A percentile compares a stretch with the other conserved stretches of the same genome.
Evolutionary conservation across 1,140 invertebrate genomes (phyloP).

Genomic region (Gonatopus flavifemur): DNA sequence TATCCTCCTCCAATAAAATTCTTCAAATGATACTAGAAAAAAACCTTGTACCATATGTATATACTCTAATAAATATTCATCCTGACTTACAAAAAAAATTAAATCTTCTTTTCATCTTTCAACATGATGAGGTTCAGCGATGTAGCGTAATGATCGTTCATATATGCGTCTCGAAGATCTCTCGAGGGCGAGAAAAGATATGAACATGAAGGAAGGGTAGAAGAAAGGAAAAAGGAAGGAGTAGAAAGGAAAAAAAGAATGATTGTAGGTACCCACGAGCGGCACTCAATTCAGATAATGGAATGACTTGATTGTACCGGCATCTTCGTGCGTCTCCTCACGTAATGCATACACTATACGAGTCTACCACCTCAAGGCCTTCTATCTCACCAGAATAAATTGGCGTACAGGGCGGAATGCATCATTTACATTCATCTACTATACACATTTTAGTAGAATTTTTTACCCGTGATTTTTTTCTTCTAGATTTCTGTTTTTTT

Average conservation of each 20-base stretch:
- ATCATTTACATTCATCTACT: conserved; percentile 20
- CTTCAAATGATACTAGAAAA: no score
- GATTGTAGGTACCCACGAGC: conserved; percentile 42
- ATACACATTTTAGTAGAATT: no score
- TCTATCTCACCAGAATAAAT: conserved; percentile 31
- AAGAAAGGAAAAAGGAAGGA: conserved; percentile 10
- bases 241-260: conserved; percentile 19
- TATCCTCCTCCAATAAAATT: no score
- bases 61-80: no score
- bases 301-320: conserved; percentile 52
- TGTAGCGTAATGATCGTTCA: conserved; percentile 16
- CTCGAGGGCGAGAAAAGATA: conserved; percentile 34
- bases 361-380: conserved; percentile 21
- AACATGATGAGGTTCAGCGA: no score
- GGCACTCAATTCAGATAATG: conserved; percentile 54
- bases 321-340: conserved; percentile 30
- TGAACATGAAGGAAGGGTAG: conserved; percentile 8
- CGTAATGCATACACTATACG: neutral
- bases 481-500: no score
- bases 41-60: no score
- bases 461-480: no score
- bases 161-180: conserved; percentile 22
- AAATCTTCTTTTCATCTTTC: no score
- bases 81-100: no score
- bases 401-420: conserved; percentile 24